Evolutionary conservation across 2,888 invertebrate species (phyloP), one percentile per base, ranked within the genome.

Genomic region (Drosophila villosipedis): DNA sequence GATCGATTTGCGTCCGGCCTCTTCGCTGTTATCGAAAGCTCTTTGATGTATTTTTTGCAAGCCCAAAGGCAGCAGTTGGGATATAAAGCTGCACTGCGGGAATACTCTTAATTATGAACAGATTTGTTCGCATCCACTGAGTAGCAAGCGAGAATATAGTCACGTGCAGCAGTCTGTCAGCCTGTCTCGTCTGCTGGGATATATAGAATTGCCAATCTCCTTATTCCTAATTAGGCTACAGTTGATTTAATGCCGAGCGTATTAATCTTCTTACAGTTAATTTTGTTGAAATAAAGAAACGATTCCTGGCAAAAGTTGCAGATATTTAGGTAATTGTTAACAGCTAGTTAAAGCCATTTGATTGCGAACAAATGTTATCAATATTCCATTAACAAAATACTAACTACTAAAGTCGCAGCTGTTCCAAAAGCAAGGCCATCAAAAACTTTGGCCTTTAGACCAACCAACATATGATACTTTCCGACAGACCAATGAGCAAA

Each of bases 41-140:
- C 78, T 78, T 78, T 78, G 80, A 78, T 69, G 78, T 78, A 49
- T 52, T 67, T 69, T 52, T 52, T 61, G 68, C 60, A 53, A 25
- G 53, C 47, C 12, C 31, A 57, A 57, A 35, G 50, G 33, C 31
- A 16, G 12, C 39, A 47, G 28, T 33, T 30, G 35, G 19, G 31
- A 43, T 25, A 30, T 25, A 49, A 31, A 35, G 35, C 54, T 37
- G 54, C 68, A 53, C 61, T 59, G 58, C 50, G 64, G 62, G 60
- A 75, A 62, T 61, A 50, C 41, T 59, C 62, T 68, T 71, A 78
- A 80, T 78, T 76, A 76, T 57, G 50, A 60, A 31, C 57, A 68
- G 53, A 65, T 50, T 59, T 50, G 33, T 65, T 53, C 62, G 30
- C 39, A 41, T 22, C 30, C 43, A 25, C 50, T 31, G 31, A 28